These are phyloP conservation scores for Corvus moneduloides DNA, from an alignment of 2,113 vertebrate species.

Conservation along the genomic window DNA sequence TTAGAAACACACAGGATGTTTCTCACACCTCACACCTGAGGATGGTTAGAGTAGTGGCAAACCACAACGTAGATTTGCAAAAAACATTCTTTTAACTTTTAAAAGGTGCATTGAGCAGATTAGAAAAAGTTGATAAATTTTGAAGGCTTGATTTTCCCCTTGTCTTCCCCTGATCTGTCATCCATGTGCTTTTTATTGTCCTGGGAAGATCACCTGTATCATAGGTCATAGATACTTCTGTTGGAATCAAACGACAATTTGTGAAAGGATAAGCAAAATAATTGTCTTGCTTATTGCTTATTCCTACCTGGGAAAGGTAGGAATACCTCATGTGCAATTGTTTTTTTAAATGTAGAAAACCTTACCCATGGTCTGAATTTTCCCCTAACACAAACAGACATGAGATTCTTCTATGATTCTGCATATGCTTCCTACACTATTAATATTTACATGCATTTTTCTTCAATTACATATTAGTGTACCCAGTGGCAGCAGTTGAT, in stretches of 20 bases:
- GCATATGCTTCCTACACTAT: rapidly evolving
- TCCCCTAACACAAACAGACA: neutral
- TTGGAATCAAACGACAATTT: neutral
- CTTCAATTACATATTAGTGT: neutral
- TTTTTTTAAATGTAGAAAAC: neutral
- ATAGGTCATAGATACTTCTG: neutral
- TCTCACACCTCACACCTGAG: neutral
- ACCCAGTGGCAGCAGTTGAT: neutral
- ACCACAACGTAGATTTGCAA: neutral
- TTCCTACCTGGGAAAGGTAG: neutral
- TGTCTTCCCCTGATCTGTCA: neutral
- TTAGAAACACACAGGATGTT: neutral
- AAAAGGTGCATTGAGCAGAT: neutral
- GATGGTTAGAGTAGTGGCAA: neutral
- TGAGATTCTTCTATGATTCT: neutral
- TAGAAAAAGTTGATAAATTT: neutral
- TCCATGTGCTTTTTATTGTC: neutral
- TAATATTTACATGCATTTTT: neutral
- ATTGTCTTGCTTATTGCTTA: neutral
- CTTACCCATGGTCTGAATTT: neutral
- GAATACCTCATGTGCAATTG: rapidly evolving
- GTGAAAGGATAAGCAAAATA: neutral
- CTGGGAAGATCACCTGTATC: neutral
- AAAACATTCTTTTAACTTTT: neutral
- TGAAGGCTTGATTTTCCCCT: neutral